phyloP scores from a whole-genome alignment of 1,140 invertebrate genomes.

The Calliopsis andreniformis region DNA sequence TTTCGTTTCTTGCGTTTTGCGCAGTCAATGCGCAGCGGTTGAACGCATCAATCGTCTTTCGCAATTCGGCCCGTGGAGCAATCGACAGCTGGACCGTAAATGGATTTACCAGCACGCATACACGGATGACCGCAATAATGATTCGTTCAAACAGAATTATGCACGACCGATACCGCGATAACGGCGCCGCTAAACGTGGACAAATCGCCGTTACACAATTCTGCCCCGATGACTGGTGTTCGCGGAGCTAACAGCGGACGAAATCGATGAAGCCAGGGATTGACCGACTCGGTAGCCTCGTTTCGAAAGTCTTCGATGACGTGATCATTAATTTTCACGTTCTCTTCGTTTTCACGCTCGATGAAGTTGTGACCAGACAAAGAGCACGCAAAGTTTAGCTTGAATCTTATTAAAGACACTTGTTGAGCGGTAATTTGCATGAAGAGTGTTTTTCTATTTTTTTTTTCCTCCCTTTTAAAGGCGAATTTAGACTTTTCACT shows the following conservation, averaged over 20 bases:
- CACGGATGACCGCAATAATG: conserved; percentile 67
- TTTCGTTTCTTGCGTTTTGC: background rate
- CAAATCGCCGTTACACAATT: conserved; percentile 43
- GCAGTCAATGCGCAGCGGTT: too few relatives aligned
- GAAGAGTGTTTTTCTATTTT: too few relatives aligned
- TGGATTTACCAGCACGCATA: conserved; percentile 53
- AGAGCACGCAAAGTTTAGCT: too few relatives aligned
- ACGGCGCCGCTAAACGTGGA: conserved; percentile 43
- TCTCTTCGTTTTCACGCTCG: too few relatives aligned
- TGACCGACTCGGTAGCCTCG: background rate
- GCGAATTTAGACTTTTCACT: too few relatives aligned
- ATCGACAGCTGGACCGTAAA: conserved; percentile 59
- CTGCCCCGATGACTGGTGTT: conserved; percentile 9
- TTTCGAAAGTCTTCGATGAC: too few relatives aligned
- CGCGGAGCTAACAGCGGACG: background rate
- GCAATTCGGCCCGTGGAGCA: conserved; percentile 54
- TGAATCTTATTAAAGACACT: too few relatives aligned
- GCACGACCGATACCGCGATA: conserved; percentile 56
- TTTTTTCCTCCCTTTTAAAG: too few relatives aligned
- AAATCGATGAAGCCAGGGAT: conserved; percentile 5
- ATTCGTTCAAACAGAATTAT: conserved; percentile 72
- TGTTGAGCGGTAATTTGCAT: too few relatives aligned
- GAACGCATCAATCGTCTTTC: conserved; percentile 53
- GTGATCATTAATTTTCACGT: too few relatives aligned
- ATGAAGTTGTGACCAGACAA: too few relatives aligned